Evolutionary conservation across 2,888 invertebrate species (phyloP).

Genomic region (Drosophila fungiperda): DNA sequence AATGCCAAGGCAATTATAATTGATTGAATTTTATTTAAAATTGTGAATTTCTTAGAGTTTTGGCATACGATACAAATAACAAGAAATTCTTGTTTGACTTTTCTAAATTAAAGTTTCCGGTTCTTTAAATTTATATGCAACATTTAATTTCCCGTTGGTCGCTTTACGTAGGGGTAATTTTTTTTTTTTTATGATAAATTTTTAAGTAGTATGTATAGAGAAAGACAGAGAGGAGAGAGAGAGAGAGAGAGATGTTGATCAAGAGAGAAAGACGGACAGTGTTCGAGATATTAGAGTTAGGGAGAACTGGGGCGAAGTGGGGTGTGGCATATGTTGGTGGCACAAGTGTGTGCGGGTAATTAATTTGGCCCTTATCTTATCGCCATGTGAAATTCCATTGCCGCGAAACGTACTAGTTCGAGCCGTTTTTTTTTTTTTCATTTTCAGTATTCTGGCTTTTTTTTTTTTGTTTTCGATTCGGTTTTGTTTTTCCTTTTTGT

Average conservation of each 20-base stretch:
- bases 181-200: conserved; percentile 9
- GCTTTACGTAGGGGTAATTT: neutral
- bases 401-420: conserved; percentile 10
- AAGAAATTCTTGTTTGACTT: neutral
- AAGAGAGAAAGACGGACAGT: conserved; percentile 3
- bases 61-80: neutral
- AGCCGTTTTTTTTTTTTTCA: conserved; percentile 11
- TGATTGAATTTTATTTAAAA: neutral
- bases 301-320: conserved; percentile 1
- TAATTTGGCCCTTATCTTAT: conserved; percentile 75
- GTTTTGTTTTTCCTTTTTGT: conserved; percentile 35
- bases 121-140: neutral
- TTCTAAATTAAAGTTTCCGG: conserved; percentile 1
- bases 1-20: neutral
- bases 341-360: conserved; percentile 49
- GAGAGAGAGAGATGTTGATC: conserved; percentile 6
- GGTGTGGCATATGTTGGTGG: neutral
- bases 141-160: neutral
- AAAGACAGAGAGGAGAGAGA: conserved; percentile 11
- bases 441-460: conserved; percentile 2
- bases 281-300: conserved; percentile 41
- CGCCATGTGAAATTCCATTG: conserved; percentile 51
- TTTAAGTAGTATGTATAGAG: neutral
- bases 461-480: conserved; percentile 15
- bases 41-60: neutral